Conservation (phyloP, 1,140 invertebrate species). For the Drosophila chauvacae region DNA sequence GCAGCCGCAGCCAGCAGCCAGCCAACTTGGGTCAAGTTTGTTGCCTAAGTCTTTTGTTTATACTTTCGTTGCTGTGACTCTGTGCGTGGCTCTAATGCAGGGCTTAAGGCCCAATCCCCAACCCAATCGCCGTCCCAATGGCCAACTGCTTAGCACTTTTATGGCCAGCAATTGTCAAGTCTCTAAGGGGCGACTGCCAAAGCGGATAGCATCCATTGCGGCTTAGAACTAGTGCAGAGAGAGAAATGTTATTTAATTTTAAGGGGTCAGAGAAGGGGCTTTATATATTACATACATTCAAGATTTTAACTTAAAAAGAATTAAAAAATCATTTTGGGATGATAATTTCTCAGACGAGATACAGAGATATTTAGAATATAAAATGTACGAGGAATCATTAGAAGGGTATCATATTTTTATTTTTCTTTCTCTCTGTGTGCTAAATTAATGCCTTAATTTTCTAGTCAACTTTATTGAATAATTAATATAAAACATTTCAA, state of each 20-base stretch:
- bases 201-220: conserved; percentile 24
- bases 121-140: conserved; percentile 44
- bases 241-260: not conserved
- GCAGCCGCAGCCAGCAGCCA: conserved; percentile 17
- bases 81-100: conserved; percentile 69
- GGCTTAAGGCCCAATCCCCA: conserved; percentile 5
- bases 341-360: no score
- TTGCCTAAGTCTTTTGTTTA: conserved; percentile 83
- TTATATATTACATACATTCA: no score
- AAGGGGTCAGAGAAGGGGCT: no score
- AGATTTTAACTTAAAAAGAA: no score
- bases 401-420: no score
- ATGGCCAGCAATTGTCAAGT: conserved; percentile 81
- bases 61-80: conserved; percentile 68
- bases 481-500: no score
- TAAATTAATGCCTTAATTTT: no score
- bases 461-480: no score
- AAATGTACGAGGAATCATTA: no score
- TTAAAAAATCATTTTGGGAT: no score
- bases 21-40: conserved; percentile 64
- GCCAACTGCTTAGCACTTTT: conserved; percentile 79
- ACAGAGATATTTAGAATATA: no score
- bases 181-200: conserved; percentile 49
- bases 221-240: conserved; percentile 17
- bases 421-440: no score